Evolutionary conservation across 2,113 vertebrate species (phyloP).

Genomic region (Leuciscus idus): DNA sequence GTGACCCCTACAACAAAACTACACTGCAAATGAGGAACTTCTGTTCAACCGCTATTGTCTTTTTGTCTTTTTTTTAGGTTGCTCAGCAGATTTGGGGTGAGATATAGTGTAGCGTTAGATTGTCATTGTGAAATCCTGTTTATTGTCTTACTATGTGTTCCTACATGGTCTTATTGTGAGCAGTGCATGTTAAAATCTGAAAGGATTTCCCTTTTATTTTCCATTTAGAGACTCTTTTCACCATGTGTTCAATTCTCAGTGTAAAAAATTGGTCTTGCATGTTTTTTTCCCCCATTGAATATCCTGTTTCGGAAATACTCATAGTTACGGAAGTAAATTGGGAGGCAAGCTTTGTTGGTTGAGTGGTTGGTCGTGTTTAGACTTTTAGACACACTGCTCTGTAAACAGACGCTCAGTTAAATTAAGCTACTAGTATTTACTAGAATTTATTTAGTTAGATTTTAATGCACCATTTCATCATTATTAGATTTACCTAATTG

Average conservation of each 20-base stretch:
- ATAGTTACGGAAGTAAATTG: not conserved
- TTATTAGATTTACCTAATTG: constrained; percentile 56
- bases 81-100: constrained; percentile 6
- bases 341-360: not conserved
- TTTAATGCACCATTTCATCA: constrained; percentile 56
- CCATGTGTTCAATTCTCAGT: not conserved
- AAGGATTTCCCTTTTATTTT: not conserved
- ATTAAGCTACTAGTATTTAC: not conserved
- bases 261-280: not conserved
- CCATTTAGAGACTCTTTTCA: not conserved
- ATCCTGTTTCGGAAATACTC: not conserved
- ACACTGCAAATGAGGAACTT: constrained; percentile 25
- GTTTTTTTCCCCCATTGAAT: not conserved
- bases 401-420: not conserved
- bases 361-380: not conserved
- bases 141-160: not conserved
- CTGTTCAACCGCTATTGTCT: constrained; percentile 8
- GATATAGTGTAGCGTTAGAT: not conserved
- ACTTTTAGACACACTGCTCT: not conserved
- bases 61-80: not conserved
- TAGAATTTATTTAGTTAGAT: constrained; percentile 54
- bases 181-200: not conserved
- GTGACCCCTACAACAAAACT: constrained; percentile 30
- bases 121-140: not conserved
- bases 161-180: not conserved